Evolutionary conservation across 2,797 vertebrate species (phyloP).

Genomic region (Catamblyrhynchus diadema): DNA sequence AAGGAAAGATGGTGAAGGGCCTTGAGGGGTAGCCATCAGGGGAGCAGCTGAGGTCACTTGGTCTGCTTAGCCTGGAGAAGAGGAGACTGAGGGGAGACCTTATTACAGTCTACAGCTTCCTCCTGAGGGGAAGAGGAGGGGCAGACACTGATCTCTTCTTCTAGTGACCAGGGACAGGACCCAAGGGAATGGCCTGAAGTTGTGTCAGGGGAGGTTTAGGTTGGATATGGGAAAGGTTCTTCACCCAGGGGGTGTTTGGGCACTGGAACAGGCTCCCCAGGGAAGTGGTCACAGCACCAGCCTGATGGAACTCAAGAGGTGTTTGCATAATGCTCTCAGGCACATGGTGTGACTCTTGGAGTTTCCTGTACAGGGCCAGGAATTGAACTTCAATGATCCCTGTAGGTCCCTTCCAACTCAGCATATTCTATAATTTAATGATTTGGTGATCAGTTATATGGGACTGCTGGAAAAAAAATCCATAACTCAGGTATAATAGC

Average conservation of each 20-base stretch:
- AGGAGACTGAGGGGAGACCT: neutral
- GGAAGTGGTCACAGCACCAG: neutral
- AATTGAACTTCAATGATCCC: neutral
- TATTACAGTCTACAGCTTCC: accelerated
- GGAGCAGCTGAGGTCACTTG: neutral
- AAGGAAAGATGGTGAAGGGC: neutral
- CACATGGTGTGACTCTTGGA: neutral
- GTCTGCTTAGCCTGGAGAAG: neutral
- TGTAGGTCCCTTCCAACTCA: neutral
- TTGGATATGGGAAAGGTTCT: neutral
- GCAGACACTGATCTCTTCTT: neutral
- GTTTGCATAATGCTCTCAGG: neutral
- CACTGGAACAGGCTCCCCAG: neutral
- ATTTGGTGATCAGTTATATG: neutral
- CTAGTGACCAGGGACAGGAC: neutral
- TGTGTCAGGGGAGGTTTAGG: neutral
- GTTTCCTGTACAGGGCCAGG: neutral
- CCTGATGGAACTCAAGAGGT: neutral
- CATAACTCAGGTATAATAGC: neutral
- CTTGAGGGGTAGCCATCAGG: accelerated
- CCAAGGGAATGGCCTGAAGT: neutral
- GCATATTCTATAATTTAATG: neutral
- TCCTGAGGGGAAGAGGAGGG: neutral
- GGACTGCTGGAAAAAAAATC: neutral
- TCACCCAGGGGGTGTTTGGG: neutral